Percentiles rank a stretch among this genome's conserved stretches.
Conservation (phyloP, 2,797 vertebrate genomes). For the Arrhamphus sclerolepis region DNA sequence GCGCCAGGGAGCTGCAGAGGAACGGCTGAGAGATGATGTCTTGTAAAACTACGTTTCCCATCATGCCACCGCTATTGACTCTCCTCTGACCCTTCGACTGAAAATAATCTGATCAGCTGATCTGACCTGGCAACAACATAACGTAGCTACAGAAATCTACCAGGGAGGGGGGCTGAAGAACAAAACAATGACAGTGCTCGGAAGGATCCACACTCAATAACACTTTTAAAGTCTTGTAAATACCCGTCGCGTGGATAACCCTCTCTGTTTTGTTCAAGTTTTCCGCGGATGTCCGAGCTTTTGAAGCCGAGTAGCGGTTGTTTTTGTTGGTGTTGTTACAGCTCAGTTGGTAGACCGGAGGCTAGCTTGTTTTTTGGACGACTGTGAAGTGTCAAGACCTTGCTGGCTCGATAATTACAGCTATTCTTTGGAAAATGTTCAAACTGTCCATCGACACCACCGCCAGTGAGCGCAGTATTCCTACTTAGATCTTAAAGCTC, state of each 20-base stretch:
- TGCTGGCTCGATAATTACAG: slow-evolving; percentile 19
- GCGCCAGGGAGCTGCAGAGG: no score
- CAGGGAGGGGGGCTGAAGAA: slow-evolving; percentile 76
- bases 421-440: slow-evolving; percentile 25
- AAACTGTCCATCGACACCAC: slow-evolving; percentile 19
- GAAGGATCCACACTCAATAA: slow-evolving; percentile 51
- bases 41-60: slow-evolving; percentile 63
- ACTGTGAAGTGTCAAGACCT: slow-evolving; percentile 23
- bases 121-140: slow-evolving; percentile 84
- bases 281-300: slow-evolving; percentile 23
- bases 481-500: slow-evolving; percentile 27
- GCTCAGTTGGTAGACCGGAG: slow-evolving; percentile 63
- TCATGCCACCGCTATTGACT: slow-evolving; percentile 35
- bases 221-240: slow-evolving; percentile 54
- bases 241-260: slow-evolving; percentile 20
- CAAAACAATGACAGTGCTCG: slow-evolving; percentile 79
- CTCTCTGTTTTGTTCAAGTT: slow-evolving; percentile 18
- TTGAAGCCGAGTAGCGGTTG: slow-evolving; percentile 50
- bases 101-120: slow-evolving; percentile 88
- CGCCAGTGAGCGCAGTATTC: slow-evolving; percentile 19
- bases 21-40: no score
- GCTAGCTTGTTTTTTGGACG: slow-evolving; percentile 62
- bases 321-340: slow-evolving; percentile 70
- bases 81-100: slow-evolving; percentile 72
- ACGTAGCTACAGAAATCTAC: slow-evolving; percentile 67